Percentiles rank a stretch among this genome's conserved stretches.
These are phyloP conservation scores for Bellardia pandia DNA, from an alignment of 2,888 invertebrate species.

Conservation along the genomic window DNA sequence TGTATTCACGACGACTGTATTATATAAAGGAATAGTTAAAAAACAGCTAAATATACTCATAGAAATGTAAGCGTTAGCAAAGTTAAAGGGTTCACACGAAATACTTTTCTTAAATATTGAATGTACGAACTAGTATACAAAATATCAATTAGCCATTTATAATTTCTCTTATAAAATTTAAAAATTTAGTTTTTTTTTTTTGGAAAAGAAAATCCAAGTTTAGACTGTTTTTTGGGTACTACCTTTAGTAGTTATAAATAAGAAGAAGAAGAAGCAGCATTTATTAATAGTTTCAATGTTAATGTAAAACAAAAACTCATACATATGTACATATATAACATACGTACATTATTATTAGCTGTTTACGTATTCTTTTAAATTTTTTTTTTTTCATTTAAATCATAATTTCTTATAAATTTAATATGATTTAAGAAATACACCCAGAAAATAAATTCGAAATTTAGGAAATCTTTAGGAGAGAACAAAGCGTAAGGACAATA, in stretches of 20 bases:
- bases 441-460: background rate
- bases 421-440: background rate
- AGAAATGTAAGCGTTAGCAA: background rate
- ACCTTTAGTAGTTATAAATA: background rate
- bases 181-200: too few species aligned
- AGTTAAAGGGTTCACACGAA: background rate
- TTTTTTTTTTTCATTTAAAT: background rate
- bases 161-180: too few species aligned
- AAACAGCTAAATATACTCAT: background rate
- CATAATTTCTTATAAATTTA: conserved; percentile 34
- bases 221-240: background rate
- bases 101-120: background rate
- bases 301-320: conserved; percentile 17
- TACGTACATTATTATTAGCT: conserved; percentile 8
- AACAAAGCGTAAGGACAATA: too few species aligned
- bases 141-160: too few species aligned
- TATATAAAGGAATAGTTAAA: conserved; percentile 29
- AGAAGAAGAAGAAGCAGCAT: conserved; percentile 40
- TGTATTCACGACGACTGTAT: conserved; percentile 40
- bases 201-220: background rate
- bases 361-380: background rate
- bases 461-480: too few species aligned
- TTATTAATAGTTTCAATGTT: conserved; percentile 63
- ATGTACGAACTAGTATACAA: background rate
- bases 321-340: background rate